Evolutionary conservation across 1,140 invertebrate genomes (phyloP), one percentile per base, ranked within the genome.

Genomic region (Andrena cerasifolii): DNA sequence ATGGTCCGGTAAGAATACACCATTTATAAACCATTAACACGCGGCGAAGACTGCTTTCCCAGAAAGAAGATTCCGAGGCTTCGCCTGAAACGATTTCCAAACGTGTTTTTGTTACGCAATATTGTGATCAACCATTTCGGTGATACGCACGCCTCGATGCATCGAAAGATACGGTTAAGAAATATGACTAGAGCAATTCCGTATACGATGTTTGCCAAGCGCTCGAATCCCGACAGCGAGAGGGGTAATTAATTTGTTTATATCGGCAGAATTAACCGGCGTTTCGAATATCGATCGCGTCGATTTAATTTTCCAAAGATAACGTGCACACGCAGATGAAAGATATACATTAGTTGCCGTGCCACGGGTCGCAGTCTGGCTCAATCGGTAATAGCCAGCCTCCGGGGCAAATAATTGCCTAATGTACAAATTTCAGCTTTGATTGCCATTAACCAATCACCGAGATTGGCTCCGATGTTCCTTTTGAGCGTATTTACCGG

Each of bases 351-450:
- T 10, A 51, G 14, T 73, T 24, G 62, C n/a, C 66, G 49, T 61
- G 49, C n/a, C 26, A 54, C 51, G 49, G 45, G 58, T 71, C 66
- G 58, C 63, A 71, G 68, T 84, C 56, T 59, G 54, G 28, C 62
- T 66, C 63, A 74, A 40, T 68, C 51, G 47, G 51, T 68, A 68
- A 82, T 73, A 75, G 80, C 26, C 24, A 24, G 56, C 53, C 67
- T 53, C 33, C 66, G 49, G 53, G n/a, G 67, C 33, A 78, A 83
- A 79, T 83, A 79, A 83, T 83, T 76, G 74, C 58, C 45, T 66
- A 74, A 83, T 79, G 51, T 77, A 76, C 56, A 71, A 71, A 78
- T 62, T 76, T 58, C 67, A 78, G 45, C 56, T 59, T 61, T 78
- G 65, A 68, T 68, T 67, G 53, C 26, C 72, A 75, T 66, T 67